phyloP scores from a whole-genome alignment of 2,888 invertebrate genomes.

The Andrena camellia region DNA sequence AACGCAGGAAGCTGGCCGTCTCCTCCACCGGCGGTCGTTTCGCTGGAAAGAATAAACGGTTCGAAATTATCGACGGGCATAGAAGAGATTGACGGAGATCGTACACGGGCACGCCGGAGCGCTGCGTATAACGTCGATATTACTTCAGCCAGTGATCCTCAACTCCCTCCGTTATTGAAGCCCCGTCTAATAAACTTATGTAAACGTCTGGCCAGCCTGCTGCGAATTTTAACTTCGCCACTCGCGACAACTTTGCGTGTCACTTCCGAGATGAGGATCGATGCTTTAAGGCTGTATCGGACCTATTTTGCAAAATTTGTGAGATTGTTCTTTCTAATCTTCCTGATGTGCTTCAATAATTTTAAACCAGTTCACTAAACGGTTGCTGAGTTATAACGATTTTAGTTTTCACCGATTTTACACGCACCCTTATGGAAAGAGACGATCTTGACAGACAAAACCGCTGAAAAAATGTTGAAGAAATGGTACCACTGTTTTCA shows the following conservation, averaged over 20 bases:
- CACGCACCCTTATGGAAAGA: too few relatives aligned
- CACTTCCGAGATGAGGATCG: not conserved
- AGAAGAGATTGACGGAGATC: not conserved
- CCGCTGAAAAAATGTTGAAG: too few relatives aligned
- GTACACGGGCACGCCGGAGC: too few relatives aligned
- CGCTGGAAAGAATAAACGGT: constrained; percentile 87
- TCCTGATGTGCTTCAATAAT: too few relatives aligned
- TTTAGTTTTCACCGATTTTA: too few relatives aligned
- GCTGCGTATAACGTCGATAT: not conserved
- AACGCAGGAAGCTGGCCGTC: constrained; percentile 97
- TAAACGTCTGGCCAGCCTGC: not conserved
- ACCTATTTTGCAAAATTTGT: too few relatives aligned
- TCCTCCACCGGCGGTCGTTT: constrained; percentile 98
- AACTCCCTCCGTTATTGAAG: not conserved
- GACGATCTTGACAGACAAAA: too few relatives aligned
- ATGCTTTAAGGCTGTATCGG: too few relatives aligned
- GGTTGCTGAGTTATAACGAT: too few relatives aligned
- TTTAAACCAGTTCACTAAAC: too few relatives aligned
- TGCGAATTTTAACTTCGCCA: not conserved
- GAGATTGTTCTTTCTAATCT: too few relatives aligned
- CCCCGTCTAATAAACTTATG: not conserved
- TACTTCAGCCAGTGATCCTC: not conserved
- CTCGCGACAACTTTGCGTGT: not conserved
- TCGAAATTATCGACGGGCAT: not conserved
- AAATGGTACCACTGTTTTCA: too few relatives aligned